Percentiles rank a stretch among this genome's conserved stretches.
Evolutionary conservation across 2,888 invertebrate species (phyloP).

Genomic region (Atethmia centrago): DNA sequence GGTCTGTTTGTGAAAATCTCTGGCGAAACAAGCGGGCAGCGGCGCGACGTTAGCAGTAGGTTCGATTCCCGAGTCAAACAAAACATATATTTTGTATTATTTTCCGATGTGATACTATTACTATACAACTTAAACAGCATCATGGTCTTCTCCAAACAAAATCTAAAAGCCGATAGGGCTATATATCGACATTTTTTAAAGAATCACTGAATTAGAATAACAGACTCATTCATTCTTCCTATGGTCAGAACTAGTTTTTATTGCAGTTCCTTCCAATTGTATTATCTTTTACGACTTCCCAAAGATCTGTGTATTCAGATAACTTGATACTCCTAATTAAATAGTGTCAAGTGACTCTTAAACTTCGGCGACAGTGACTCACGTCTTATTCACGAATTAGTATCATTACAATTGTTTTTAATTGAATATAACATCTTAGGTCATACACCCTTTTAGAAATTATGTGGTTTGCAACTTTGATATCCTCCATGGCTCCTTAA

Average conservation of each 20-base stretch:
- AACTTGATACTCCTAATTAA: conserved; percentile 44
- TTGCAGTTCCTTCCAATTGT: conserved; percentile 16
- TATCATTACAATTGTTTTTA: conserved; percentile 58
- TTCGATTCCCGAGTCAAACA: conserved; percentile 1
- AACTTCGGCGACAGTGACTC: conserved; percentile 57
- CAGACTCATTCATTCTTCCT: neutral
- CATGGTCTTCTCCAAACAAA: neutral
- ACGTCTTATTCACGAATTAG: conserved; percentile 53
- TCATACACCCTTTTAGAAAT: conserved; percentile 29
- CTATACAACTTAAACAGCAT: too few relatives aligned
- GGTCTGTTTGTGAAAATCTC: too few relatives aligned
- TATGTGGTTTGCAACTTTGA: neutral
- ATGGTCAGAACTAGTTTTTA: neutral
- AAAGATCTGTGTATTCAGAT: conserved; percentile 14
- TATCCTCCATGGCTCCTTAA: neutral
- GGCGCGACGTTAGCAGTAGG: neutral
- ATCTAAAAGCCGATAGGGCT: neutral
- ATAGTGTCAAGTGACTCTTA: conserved; percentile 26
- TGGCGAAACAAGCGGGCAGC: too few relatives aligned
- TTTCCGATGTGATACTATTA: too few relatives aligned
- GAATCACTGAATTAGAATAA: neutral
- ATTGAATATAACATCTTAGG: conserved; percentile 46
- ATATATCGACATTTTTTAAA: neutral
- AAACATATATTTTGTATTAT: too few relatives aligned
- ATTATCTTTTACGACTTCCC: conserved; percentile 14